A percentile compares a stretch with the other conserved stretches of the same genome.
These are phyloP conservation scores for Bombyx mori DNA, from an alignment of 1,140 invertebrate genomes.

Conservation along the genomic window DNA sequence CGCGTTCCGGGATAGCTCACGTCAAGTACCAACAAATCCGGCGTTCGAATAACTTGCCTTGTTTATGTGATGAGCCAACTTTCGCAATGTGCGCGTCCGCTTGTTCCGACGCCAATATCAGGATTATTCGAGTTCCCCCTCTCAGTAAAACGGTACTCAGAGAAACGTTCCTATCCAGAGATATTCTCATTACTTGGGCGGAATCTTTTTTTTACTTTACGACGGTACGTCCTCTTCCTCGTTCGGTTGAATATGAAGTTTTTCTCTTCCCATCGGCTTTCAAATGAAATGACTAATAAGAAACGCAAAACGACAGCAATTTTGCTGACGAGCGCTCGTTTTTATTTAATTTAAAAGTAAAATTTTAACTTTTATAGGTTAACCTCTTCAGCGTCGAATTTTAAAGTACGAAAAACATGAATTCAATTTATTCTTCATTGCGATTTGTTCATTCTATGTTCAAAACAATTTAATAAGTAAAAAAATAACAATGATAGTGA, in stretches of 20 bases:
- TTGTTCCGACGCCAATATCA: slow-evolving; percentile 22
- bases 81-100: slow-evolving; percentile 2
- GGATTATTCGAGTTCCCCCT: slow-evolving; percentile 29
- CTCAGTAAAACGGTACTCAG: slow-evolving; percentile 7
- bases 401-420: no score
- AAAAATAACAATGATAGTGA: no score
- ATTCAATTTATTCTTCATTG: no score
- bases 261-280: slow-evolving; percentile 30
- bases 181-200: slow-evolving; percentile 46
- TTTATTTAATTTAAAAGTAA: slow-evolving; percentile 44
- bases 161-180: slow-evolving; percentile 34
- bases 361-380: not conserved
- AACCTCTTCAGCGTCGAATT: not conserved
- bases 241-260: slow-evolving; percentile 40
- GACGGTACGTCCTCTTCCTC: slow-evolving; percentile 31
- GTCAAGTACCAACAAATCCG: slow-evolving; percentile 25
- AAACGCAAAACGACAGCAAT: slow-evolving; percentile 48
- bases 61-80: slow-evolving; percentile 17
- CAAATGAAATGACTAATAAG: slow-evolving; percentile 53
- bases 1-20: slow-evolving; percentile 12
- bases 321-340: slow-evolving; percentile 25
- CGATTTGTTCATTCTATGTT: not conserved
- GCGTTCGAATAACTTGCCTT: slow-evolving; percentile 24
- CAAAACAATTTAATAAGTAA: no score
- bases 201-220: slow-evolving; percentile 48